These are phyloP conservation scores for Uropetala carovei DNA, from an alignment of 2,888 invertebrate genomes.

Conservation along the genomic window DNA sequence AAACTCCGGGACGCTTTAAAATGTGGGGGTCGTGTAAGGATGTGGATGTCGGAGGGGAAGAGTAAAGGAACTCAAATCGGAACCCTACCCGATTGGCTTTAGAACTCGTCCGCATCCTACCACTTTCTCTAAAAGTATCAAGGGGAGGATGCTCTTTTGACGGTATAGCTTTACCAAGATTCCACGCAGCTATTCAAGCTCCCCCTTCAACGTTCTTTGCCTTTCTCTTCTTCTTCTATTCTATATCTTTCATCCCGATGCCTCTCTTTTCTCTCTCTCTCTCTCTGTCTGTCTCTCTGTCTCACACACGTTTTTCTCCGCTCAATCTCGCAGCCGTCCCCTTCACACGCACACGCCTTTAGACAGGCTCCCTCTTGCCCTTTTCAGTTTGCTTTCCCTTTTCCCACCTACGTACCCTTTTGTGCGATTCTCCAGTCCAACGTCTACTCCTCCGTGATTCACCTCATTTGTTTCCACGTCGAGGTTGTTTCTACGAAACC, in stretches of 20 bases:
- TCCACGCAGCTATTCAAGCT: neutral
- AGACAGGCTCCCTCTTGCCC: too few relatives aligned
- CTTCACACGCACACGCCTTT: too few relatives aligned
- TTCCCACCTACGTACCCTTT: too few relatives aligned
- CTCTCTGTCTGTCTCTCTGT: too few relatives aligned
- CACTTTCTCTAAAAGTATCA: constrained; percentile 12
- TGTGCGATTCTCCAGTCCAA: too few relatives aligned
- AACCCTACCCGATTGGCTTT: constrained; percentile 10
- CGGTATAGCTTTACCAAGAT: neutral
- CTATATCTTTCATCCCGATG: neutral
- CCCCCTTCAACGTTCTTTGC: neutral
- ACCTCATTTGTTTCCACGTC: neutral
- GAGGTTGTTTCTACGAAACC: neutral
- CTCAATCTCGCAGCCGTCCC: too few relatives aligned
- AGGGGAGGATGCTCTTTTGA: constrained; percentile 8
- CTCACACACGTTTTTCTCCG: too few relatives aligned
- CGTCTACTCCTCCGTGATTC: neutral
- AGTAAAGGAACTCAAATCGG: neutral
- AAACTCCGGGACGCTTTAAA: neutral
- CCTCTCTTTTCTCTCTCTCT: neutral
- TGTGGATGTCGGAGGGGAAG: too few relatives aligned
- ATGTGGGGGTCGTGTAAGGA: too few relatives aligned
- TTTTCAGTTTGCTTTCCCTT: too few relatives aligned
- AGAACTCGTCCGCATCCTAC: neutral
- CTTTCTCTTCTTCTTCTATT: neutral